Percentiles rank a stretch among this genome's conserved stretches.
phyloP scores from a whole-genome alignment of 2,888 invertebrate species.

The Brachynemurus nebulosus region DNA sequence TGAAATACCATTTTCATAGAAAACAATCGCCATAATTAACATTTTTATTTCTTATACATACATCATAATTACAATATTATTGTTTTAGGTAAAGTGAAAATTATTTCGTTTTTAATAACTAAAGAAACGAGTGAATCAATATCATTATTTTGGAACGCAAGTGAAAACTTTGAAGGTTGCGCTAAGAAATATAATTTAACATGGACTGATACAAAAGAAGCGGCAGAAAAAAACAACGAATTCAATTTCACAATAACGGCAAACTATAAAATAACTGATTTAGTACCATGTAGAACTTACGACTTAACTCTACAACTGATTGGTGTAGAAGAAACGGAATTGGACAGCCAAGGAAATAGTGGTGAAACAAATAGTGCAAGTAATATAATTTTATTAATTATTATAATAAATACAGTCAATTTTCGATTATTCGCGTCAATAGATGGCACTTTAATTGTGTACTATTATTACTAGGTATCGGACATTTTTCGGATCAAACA shows the following conservation, averaged over 20 bases:
- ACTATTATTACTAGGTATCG: too few relatives aligned
- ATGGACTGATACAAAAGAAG: background rate
- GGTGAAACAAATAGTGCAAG: background rate
- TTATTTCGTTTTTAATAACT: background rate
- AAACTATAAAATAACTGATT: background rate
- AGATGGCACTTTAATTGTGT: too few relatives aligned
- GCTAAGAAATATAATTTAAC: background rate
- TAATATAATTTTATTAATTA: background rate
- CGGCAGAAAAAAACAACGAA: background rate
- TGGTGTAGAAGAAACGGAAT: background rate
- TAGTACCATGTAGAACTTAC: background rate
- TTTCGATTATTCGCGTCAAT: background rate
- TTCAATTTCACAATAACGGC: too few relatives aligned
- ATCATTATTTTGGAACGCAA: background rate
- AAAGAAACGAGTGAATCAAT: background rate
- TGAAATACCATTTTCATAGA: too few relatives aligned
- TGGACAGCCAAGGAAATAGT: background rate
- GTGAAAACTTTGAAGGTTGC: background rate
- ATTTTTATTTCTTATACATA: too few relatives aligned
- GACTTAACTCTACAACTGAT: background rate
- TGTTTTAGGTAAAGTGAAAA: background rate
- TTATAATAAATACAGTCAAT: background rate
- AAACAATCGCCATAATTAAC: too few relatives aligned
- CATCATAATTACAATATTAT: too few relatives aligned
- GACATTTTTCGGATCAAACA: too few relatives aligned